Evolutionary conservation across 1,140 invertebrate species (phyloP).

Genomic region (Trichomalopsis sarcophagae): DNA sequence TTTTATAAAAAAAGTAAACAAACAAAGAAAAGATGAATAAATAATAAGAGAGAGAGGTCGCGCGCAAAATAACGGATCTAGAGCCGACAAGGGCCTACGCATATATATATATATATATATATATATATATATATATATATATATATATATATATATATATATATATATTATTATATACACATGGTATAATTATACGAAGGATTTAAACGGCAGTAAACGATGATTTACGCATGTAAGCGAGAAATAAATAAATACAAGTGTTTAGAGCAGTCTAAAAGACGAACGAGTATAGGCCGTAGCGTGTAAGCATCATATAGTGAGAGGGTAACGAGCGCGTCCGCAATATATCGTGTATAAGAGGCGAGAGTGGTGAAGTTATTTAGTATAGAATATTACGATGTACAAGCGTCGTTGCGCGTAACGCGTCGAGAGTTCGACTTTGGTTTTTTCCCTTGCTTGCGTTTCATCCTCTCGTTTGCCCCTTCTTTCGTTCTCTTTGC

Average conservation of each 20-base stretch:
- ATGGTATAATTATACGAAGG: neutral
- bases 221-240: constrained; percentile 1
- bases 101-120: too few species aligned
- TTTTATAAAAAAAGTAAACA: constrained; percentile 36
- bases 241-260: neutral
- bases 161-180: neutral
- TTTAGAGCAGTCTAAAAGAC: neutral
- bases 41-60: constrained; percentile 12
- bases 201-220: constrained; percentile 7
- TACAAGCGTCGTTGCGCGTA: neutral
- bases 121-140: too few species aligned
- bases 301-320: neutral
- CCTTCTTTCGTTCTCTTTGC: constrained; percentile 6
- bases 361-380: neutral
- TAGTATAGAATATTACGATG: neutral
- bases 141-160: too few species aligned
- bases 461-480: neutral
- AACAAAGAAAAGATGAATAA: neutral
- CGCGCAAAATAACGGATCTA: constrained; percentile 33
- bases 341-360: constrained; percentile 7
- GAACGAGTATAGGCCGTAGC: neutral
- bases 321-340: neutral
- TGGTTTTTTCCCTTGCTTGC: neutral
- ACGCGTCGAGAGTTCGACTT: neutral
- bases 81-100: constrained; percentile 28